Percentiles rank a stretch among this genome's conserved stretches.
phyloP scores from a whole-genome alignment of 2,797 vertebrate genomes.

The Monodelphis domestica region DNA sequence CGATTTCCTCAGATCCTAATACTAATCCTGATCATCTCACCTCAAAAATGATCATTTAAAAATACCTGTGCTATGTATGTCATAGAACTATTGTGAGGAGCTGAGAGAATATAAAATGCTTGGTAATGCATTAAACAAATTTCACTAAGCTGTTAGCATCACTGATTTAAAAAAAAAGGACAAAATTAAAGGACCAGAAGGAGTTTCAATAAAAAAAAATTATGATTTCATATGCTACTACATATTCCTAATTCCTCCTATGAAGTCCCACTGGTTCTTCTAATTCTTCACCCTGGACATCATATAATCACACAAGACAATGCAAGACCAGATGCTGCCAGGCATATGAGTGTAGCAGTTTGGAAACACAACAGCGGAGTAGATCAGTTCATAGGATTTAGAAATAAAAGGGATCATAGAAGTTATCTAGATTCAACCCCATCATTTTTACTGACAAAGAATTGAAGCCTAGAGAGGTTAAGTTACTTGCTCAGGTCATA shows the following conservation, averaged over 20 bases:
- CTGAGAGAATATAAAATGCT: neutral
- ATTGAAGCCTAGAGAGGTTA: neutral
- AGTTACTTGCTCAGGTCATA: neutral
- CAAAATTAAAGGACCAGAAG: neutral
- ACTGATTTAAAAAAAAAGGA: neutral
- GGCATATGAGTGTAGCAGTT: neutral
- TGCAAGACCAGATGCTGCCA: too few relatives aligned
- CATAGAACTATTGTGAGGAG: neutral
- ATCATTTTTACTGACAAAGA: neutral
- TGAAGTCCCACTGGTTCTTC: neutral
- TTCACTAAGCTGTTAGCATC: neutral
- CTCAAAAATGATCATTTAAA: neutral
- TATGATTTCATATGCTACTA: neutral
- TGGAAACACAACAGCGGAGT: neutral
- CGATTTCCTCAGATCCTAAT: neutral
- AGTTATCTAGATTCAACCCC: neutral
- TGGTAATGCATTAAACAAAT: neutral
- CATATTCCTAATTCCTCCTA: neutral
- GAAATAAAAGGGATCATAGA: neutral
- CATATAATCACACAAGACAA: neutral
- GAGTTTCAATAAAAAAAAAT: neutral
- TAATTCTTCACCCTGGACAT: neutral
- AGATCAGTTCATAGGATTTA: neutral
- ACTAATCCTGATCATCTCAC: neutral
- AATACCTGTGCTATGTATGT: neutral